Conservation (phyloP, 2,888 invertebrate genomes). For the Neoitamus cyanurus region DNA sequence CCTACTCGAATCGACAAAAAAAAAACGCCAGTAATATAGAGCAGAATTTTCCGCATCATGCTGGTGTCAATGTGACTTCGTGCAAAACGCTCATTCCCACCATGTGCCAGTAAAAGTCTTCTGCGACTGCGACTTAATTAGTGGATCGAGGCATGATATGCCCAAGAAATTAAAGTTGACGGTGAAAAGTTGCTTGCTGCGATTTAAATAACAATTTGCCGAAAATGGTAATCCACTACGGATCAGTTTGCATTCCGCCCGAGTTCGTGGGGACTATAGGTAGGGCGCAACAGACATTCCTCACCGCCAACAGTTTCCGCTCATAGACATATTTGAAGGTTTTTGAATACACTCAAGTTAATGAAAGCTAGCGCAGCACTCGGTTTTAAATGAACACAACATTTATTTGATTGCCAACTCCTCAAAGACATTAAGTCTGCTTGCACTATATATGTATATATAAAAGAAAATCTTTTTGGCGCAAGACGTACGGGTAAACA, state of each 20-base stretch:
- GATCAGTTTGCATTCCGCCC: neutral
- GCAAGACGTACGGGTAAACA: no score
- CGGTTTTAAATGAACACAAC: neutral
- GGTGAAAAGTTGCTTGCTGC: slow-evolving; percentile 1
- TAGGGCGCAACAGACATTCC: neutral
- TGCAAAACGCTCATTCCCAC: neutral
- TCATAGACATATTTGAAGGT: neutral
- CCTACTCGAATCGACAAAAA: neutral
- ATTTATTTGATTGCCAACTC: no score
- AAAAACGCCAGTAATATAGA: neutral
- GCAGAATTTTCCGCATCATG: neutral
- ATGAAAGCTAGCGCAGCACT: neutral
- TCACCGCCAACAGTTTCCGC: neutral
- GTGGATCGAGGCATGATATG: neutral
- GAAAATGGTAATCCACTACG: neutral
- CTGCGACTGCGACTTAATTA: neutral
- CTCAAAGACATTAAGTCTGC: no score
- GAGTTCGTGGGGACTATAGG: neutral
- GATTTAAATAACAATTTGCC: slow-evolving; percentile 2
- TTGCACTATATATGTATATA: no score
- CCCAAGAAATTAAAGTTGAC: neutral
- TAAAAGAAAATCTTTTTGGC: no score
- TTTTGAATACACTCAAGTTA: neutral
- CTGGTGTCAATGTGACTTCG: neutral
- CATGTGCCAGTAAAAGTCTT: neutral